Percentiles rank a stretch among this genome's conserved stretches.
Evolutionary conservation across 2,113 vertebrate species (phyloP).

Genomic region (Motacilla tschutschensis): DNA sequence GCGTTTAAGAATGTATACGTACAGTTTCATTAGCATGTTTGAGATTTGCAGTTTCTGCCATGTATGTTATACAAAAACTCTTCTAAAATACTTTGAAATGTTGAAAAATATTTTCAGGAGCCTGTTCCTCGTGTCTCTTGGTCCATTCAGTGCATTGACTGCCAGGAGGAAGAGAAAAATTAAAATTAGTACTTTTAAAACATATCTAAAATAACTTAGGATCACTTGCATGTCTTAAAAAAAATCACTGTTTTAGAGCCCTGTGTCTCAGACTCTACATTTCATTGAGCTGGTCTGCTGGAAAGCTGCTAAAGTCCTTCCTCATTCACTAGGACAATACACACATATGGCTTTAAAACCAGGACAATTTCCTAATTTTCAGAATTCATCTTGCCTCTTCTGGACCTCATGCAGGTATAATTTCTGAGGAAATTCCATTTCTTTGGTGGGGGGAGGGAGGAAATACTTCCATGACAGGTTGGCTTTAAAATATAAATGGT

Average conservation of each 20-base stretch:
- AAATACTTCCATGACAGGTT: constrained; percentile 38
- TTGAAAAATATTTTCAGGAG: background rate
- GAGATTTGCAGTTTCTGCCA: background rate
- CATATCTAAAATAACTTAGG: background rate
- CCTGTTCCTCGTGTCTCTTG: background rate
- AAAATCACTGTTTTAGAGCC: background rate
- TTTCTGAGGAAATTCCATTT: constrained; percentile 33
- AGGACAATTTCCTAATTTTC: background rate
- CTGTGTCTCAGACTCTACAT: background rate
- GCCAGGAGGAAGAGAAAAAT: background rate
- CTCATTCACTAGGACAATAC: background rate
- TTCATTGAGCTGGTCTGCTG: background rate
- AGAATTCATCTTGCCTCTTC: background rate
- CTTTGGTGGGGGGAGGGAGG: background rate
- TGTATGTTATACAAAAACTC: background rate
- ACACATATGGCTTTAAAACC: background rate
- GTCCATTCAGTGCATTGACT: background rate
- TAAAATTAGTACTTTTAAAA: background rate
- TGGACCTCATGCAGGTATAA: background rate
- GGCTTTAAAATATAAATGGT: constrained; percentile 44
- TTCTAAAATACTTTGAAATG: background rate
- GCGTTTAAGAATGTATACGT: background rate
- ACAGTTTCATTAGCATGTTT: background rate
- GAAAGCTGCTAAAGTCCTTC: background rate
- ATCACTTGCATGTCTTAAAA: background rate